Conservation (phyloP, 2,113 vertebrate species). For the Alouatta palliata region DNA sequence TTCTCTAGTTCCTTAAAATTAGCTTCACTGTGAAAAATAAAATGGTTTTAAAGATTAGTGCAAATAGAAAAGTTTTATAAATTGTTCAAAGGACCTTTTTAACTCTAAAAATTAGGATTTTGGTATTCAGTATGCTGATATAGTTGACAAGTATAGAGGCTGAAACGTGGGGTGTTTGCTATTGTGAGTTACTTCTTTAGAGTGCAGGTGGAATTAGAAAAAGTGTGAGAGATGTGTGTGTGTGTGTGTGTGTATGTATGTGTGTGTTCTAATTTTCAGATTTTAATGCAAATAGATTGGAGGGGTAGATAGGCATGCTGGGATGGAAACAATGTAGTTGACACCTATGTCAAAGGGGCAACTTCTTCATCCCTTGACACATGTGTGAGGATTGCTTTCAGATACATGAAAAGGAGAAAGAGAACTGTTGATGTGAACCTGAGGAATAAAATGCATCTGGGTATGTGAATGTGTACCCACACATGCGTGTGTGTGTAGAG, state of each 20-base stretch:
- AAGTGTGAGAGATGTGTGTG: neutral
- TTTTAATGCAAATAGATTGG: neutral
- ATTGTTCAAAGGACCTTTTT: neutral
- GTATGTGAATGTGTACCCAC: neutral
- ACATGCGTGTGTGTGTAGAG: neutral
- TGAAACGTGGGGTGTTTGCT: neutral
- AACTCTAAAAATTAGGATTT: slow-evolving; percentile 11
- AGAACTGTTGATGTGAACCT: neutral
- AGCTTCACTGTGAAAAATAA: neutral
- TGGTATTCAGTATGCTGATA: neutral
- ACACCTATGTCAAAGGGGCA: neutral
- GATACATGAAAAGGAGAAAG: neutral
- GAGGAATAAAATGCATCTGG: neutral
- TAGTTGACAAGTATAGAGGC: neutral
- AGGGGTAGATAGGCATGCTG: neutral
- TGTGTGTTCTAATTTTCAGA: neutral
- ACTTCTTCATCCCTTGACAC: neutral
- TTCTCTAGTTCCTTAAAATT: neutral
- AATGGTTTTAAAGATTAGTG: neutral
- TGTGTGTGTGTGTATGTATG: neutral
- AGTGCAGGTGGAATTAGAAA: neutral
- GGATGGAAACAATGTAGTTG: neutral
- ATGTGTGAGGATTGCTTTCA: neutral
- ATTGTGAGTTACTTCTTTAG: neutral
- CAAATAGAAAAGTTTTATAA: neutral